Evolutionary conservation across 1,140 invertebrate species (phyloP), one percentile per base, ranked within the genome.

Genomic region (Drosophila eugracilis): DNA sequence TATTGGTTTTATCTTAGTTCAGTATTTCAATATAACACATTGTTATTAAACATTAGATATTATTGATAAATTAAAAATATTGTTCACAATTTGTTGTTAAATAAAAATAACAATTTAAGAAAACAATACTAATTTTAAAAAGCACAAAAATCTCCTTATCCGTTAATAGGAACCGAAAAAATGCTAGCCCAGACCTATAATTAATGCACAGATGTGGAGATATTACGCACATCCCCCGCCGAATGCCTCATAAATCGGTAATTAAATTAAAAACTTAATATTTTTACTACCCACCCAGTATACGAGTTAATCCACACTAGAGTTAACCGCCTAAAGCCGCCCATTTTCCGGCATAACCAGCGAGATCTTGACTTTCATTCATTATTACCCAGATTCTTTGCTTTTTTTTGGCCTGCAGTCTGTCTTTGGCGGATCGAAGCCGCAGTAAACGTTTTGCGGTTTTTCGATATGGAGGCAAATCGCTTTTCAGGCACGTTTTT

Each of bases 321-420:
- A 26, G 24, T 7, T 62, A 81, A 78, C 81, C 75, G 78, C 81
- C 52, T 75, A 7, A 22, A 86, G 81, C 81, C 70, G 81, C 81
- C 48, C 72, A 47, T n/a, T 50, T n/a, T 62, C 34, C 14, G 32
- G 53, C 15, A 47, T 34, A 85, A 85, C 80, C 77, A 78, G 83
- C 58, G 21, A 5, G 54, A 86, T 81, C 81, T 44, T 62, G 67
- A 75, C 59, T 71, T 77, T 66, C 77, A 81, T 81, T 88, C 54
- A 74, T 69, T 48, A 62, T 22, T 14, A 15, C 21, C 15, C 12
- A 19, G n/a, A 37, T 45, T 39, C 34, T 22, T 15, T 21, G 19
- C n/a, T 22, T 48, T 34, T 22, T 50, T 42, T 26, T 0, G 36
- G 30, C 6, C 14, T 32, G 17, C 45, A 28, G 19, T 66, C 44